Evolutionary conservation across 2,797 vertebrate genomes (phyloP), one percentile per base, ranked within the genome.

Genomic region (Taenioides sp.): DNA sequence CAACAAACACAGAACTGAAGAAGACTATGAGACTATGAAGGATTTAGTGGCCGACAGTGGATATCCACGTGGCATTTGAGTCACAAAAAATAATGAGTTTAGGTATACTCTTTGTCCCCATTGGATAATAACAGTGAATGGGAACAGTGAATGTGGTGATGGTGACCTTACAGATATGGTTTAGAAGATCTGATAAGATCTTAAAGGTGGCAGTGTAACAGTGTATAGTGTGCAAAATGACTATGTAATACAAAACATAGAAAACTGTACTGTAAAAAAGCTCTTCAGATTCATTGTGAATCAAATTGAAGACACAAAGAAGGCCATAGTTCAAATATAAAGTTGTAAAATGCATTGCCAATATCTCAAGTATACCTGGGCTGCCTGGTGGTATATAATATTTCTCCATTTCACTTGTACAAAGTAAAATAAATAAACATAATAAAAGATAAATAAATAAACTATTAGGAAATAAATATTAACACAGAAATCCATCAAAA

Each of bases 1-100:
- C 67, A 73, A 76, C 77, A 87, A 81, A 84, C 79, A 77, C 52
- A 18, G 75, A 67, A 72, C 9, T 69, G 76, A 59, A 27, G 3
- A 59, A 28, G 78, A 78, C 43, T 31, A 67, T 31, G 34, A 37
- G 34, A 10, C 34, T 9, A 37, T 10, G 34, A 10, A 73, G 70
- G 79, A 81, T 81, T 76, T 80, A 28, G 61, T 43, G 61, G n/a
- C 11, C 4, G 31, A 25, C n/a, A 7, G 62, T 47, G 37, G 62
- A 43, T 47, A 40, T 23, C 25, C n/a, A 43, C 40, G 7, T 1
- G 65, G 4, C 2, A 12, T 31, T 54, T 31, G 25, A n/a, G 65
- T 52, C 25, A 54, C 9, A 20, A 22, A 54, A 31, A 67, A 67
- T 20, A 54, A n/a, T 9, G 49, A 20, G 5, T 54, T 20, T 31